Conservation (phyloP, 2,888 invertebrate genomes). For the Noctuana brunneofusca region DNA sequence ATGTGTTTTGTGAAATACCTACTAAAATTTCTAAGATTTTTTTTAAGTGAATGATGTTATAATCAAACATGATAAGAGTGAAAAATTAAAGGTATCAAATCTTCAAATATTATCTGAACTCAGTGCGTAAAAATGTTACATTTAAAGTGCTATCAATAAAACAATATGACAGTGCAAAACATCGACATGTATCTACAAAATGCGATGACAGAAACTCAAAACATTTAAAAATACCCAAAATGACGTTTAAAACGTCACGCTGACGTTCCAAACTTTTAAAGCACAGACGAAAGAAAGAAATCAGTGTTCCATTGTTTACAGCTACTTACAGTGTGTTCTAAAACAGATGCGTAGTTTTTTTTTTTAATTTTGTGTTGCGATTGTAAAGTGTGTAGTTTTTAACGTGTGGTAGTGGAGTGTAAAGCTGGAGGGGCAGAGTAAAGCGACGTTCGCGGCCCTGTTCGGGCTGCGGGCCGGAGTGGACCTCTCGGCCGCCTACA, state of each 20-base stretch:
- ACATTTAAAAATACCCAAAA: background rate
- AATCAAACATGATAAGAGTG: too few species aligned
- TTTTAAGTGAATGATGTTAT: too few species aligned
- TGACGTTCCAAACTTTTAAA: conserved; percentile 1
- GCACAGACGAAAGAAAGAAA: too few species aligned
- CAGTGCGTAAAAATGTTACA: background rate
- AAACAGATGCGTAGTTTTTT: conserved; percentile 20
- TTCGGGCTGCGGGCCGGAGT: conserved; percentile 87
- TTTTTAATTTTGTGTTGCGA: conserved; percentile 16
- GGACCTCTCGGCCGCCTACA: conserved; percentile 96
- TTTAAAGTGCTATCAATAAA: background rate
- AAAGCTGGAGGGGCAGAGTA: conserved; percentile 84
- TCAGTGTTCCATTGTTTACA: background rate
- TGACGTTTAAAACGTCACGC: conserved; percentile 6
- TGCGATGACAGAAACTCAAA: conserved; percentile 1
- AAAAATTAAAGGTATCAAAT: too few species aligned
- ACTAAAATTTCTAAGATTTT: too few species aligned
- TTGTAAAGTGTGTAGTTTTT: conserved; percentile 39
- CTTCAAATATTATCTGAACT: too few species aligned
- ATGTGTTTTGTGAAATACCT: too few species aligned
- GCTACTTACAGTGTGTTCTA: conserved; percentile 39
- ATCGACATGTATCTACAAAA: background rate
- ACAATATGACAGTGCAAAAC: background rate
- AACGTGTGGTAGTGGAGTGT: conserved; percentile 50
- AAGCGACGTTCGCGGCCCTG: conserved; percentile 86